phyloP scores from a whole-genome alignment of 2,113 vertebrate genomes.

The Crypturellus undulatus region DNA sequence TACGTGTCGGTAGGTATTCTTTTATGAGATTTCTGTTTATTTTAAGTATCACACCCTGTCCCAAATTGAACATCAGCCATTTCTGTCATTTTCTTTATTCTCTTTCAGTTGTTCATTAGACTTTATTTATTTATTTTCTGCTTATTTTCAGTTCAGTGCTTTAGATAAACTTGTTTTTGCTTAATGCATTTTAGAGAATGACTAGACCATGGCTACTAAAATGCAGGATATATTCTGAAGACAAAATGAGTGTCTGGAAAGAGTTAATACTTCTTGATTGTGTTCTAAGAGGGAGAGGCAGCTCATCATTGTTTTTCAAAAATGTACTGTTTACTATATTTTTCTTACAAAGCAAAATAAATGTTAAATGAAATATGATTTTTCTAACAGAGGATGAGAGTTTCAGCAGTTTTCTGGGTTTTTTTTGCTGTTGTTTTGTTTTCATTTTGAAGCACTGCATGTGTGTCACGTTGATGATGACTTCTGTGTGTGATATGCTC shows the following conservation, averaged over 20 bases:
- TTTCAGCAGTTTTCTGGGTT: background rate
- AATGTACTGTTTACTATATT: background rate
- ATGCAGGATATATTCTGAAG: background rate
- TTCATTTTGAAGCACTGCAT: background rate
- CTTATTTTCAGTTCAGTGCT: background rate
- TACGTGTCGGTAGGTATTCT: slow-evolving; percentile 11
- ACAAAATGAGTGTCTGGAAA: background rate
- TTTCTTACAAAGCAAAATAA: background rate
- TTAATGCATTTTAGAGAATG: background rate
- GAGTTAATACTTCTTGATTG: background rate
- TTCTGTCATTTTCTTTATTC: slow-evolving; percentile 19
- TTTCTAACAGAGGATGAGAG: background rate
- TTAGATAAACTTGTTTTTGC: background rate
- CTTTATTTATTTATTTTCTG: background rate
- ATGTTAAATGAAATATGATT: background rate
- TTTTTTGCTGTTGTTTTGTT: background rate
- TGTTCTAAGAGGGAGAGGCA: background rate
- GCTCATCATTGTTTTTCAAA: background rate
- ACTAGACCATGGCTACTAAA: background rate
- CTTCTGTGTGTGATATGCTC: background rate
- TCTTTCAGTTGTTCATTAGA: background rate
- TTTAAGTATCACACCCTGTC: slow-evolving; percentile 33
- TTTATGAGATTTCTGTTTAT: slow-evolving; percentile 32
- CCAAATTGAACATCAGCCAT: background rate
- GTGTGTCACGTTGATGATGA: background rate